Evolutionary conservation across 2,888 invertebrate species (phyloP).

Genomic region (Dolomedes plantarius): DNA sequence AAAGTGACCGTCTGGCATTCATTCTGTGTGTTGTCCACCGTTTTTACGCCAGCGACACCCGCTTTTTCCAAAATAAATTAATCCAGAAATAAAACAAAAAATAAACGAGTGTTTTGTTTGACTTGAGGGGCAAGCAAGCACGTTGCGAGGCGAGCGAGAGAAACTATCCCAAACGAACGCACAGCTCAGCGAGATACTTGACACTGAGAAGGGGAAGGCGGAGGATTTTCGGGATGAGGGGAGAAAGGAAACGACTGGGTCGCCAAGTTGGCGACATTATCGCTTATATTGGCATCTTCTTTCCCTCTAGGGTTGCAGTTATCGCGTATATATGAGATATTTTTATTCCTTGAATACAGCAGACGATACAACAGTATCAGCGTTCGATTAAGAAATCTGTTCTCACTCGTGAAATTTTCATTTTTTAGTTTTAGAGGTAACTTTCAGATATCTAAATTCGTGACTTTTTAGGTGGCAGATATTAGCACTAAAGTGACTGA

Average conservation of each 20-base stretch:
- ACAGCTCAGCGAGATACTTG: conserved; percentile 43
- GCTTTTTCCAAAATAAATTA: too few relatives aligned
- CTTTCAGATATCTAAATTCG: too few relatives aligned
- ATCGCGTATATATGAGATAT: too few relatives aligned
- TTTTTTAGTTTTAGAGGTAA: too few relatives aligned
- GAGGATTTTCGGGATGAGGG: conserved; percentile 15
- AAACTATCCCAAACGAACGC: not conserved
- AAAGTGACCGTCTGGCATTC: not conserved
- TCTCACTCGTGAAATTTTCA: too few relatives aligned
- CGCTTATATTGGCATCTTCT: too few relatives aligned
- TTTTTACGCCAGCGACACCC: not conserved
- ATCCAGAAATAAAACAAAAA: not conserved
- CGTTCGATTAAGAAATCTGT: too few relatives aligned
- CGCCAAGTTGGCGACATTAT: conserved; percentile 1
- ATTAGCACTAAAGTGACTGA: too few relatives aligned
- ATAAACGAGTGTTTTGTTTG: not conserved
- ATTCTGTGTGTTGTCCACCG: not conserved
- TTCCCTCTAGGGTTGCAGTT: too few relatives aligned
- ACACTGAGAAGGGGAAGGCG: conserved; percentile 35
- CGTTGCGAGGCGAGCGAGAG: not conserved
- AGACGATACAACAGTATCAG: too few relatives aligned
- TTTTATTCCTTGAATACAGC: too few relatives aligned
- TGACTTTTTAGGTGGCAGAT: too few relatives aligned
- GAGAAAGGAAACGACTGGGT: not conserved
- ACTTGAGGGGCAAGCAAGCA: not conserved